Evolutionary conservation across 2,888 invertebrate genomes (phyloP).

Genomic region (Mamestra brassicae): DNA sequence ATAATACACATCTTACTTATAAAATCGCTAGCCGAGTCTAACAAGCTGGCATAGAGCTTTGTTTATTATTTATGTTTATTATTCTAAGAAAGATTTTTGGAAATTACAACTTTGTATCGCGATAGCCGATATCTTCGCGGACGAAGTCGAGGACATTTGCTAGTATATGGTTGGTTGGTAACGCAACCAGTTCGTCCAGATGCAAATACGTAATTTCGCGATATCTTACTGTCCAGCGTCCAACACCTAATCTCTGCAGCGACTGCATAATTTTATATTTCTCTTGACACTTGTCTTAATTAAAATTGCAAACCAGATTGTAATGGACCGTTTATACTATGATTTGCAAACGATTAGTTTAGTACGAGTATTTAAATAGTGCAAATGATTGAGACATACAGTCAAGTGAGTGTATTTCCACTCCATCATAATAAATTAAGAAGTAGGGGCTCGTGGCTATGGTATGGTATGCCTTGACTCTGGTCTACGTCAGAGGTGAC

Average conservation of each 20-base stretch:
- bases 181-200: neutral
- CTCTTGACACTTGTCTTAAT: slow-evolving; percentile 30
- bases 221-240: slow-evolving; percentile 3
- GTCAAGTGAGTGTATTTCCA: neutral
- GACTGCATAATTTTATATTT: slow-evolving; percentile 27
- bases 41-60: too few species aligned
- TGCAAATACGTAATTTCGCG: slow-evolving; percentile 5
- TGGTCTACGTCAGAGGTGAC: too few species aligned
- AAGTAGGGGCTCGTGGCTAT: too few species aligned
- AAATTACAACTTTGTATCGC: too few species aligned
- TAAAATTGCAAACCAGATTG: slow-evolving; percentile 19
- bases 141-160: too few species aligned
- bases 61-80: too few species aligned
- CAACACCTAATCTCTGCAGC: slow-evolving; percentile 12
- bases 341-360: slow-evolving; percentile 28
- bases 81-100: too few species aligned
- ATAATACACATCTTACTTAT: too few species aligned
- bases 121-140: too few species aligned
- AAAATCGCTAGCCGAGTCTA: too few species aligned
- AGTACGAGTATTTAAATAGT: slow-evolving; percentile 26
- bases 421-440: neutral
- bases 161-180: neutral
- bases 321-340: slow-evolving; percentile 7
- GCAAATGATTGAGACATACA: neutral
- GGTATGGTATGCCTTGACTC: too few species aligned